Evolutionary conservation across 2,888 invertebrate species (phyloP).

Genomic region (Epirrhoe alternata): DNA sequence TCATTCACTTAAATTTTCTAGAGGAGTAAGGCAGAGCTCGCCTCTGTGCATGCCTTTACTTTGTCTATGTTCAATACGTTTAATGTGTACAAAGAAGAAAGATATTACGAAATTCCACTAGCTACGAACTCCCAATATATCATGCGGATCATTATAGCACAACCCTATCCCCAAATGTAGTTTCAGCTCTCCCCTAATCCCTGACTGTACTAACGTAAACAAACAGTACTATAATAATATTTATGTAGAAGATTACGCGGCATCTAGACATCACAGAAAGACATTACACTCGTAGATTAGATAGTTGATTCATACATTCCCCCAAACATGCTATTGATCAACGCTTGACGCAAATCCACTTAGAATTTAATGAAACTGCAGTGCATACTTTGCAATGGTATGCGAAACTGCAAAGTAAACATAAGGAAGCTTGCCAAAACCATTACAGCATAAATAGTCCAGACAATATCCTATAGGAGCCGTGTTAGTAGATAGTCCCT

Average conservation of each 20-base stretch:
- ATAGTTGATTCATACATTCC: not conserved
- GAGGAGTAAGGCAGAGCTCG: too few relatives aligned
- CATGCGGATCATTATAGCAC: too few relatives aligned
- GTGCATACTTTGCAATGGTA: constrained; percentile 18
- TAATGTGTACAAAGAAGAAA: too few relatives aligned
- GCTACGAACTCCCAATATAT: too few relatives aligned
- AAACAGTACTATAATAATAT: constrained; percentile 2
- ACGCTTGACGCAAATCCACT: constrained; percentile 13
- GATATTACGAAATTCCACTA: too few relatives aligned
- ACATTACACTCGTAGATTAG: not conserved
- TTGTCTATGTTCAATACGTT: too few relatives aligned
- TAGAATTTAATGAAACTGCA: constrained; percentile 11
- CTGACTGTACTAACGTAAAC: constrained; percentile 2
- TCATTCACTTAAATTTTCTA: too few relatives aligned
- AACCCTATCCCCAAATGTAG: too few relatives aligned
- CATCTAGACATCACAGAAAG: too few relatives aligned
- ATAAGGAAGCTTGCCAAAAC: constrained; percentile 26
- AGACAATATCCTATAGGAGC: not conserved
- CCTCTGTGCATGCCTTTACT: too few relatives aligned
- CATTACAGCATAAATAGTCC: constrained; percentile 6
- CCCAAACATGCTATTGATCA: constrained; percentile 5
- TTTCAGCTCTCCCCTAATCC: not conserved
- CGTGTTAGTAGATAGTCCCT: not conserved
- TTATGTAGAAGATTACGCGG: not conserved
- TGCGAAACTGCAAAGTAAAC: constrained; percentile 25